Evolutionary conservation across 2,797 vertebrate genomes (phyloP), one percentile per base, ranked within the genome.

Genomic region (Coranthus polyacanthus): DNA sequence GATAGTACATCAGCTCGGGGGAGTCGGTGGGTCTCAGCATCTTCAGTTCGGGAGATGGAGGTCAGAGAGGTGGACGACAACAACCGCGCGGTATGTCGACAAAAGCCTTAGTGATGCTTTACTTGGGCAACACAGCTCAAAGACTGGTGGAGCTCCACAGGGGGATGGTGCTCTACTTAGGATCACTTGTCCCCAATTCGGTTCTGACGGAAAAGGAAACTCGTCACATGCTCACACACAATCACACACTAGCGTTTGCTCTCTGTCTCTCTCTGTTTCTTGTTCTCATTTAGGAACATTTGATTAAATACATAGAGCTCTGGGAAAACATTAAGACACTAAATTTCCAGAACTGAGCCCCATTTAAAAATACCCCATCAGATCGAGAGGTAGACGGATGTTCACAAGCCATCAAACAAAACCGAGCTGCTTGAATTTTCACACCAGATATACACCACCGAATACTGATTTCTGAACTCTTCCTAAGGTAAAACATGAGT

Each of bases 1-100:
- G 91, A 85, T 93, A 93, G 80, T 91, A 93, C 91, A 93, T 93
- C 50, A 94, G 85, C 54, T 94, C 93, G 5, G 86, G 85, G 24
- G 92, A 85, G 82, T 93, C 92, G 0, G 69, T 69, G 37, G 88
- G 78, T 68, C 91, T 86, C 56, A 92, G 83, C 94, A 95, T 95
- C 79, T 87, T 89, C 57, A 49, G 64, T 4, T 46, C 4, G 5
- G 45, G 12, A 3, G 4, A 42, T 0, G 24, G 41, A 68, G 18
- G 57, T 62, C 59, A 22, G 34, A 76, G 53, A 68, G 32, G 34
- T 36, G 54, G 22, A 20, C 18, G 68, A 81, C 29, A 52, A 71
- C 44, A 50, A 57, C 43, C 2, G 38, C 38, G 29, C 52, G 1
- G 18, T 6, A 5, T 7, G 17, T 6, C 8, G 52, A 70, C 64